These are phyloP conservation scores for Zalophus californianus DNA, from an alignment of 2,797 vertebrate species.

Conservation along the genomic window DNA sequence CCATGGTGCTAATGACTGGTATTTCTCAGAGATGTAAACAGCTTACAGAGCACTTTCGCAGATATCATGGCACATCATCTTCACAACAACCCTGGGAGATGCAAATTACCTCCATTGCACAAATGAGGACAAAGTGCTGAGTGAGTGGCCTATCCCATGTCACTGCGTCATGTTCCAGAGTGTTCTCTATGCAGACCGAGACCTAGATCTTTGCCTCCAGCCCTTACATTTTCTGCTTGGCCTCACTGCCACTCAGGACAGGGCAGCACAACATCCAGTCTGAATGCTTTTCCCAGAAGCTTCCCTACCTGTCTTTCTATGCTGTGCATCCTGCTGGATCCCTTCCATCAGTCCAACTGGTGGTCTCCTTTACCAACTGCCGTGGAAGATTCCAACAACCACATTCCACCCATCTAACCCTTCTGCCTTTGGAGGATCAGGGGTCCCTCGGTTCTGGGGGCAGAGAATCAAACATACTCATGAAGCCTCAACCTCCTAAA, in stretches of 20 bases:
- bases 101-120: neutral
- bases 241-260: neutral
- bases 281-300: neutral
- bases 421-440: neutral
- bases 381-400: slow-evolving; percentile 31
- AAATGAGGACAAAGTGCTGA: neutral
- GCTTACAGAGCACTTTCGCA: neutral
- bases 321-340: neutral
- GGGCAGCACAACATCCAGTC: neutral
- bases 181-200: neutral
- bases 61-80: neutral
- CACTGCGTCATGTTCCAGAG: neutral
- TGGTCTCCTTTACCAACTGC: slow-evolving; percentile 57
- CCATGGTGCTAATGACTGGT: neutral
- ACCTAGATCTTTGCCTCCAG: neutral
- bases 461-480: neutral
- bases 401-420: slow-evolving; percentile 39
- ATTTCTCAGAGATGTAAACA: neutral
- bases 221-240: neutral
- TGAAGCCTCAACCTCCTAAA: neutral
- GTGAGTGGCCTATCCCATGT: neutral
- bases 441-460: neutral
- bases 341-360: neutral
- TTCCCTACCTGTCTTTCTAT: slow-evolving; percentile 63
- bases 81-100: neutral